Evolutionary conservation across 2,797 vertebrate genomes (phyloP).

Genomic region (Chromobotia macracanthus): DNA sequence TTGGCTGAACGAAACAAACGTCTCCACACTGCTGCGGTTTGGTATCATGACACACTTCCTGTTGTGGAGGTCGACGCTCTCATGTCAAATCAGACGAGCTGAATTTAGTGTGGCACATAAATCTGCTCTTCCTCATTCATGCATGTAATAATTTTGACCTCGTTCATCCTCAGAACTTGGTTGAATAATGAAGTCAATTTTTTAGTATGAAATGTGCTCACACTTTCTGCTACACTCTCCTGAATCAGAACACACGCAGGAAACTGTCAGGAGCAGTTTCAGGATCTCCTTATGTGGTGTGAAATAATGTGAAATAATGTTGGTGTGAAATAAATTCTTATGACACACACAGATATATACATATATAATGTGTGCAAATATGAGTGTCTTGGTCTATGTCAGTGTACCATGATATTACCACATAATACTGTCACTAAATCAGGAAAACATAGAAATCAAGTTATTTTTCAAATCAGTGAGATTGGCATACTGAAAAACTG

Average conservation of each 20-base stretch:
- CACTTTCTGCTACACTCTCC: background rate
- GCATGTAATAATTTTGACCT: constrained; percentile 15
- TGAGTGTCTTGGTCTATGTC: background rate
- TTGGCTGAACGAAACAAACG: background rate
- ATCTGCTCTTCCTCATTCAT: background rate
- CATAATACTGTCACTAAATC: background rate
- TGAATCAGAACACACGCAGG: background rate
- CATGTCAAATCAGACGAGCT: background rate
- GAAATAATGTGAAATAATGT: background rate
- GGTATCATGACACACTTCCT: background rate
- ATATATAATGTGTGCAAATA: background rate
- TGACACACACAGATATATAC: background rate
- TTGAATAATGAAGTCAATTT: background rate
- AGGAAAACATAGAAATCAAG: too few species aligned
- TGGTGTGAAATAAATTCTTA: background rate
- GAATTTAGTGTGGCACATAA: background rate
- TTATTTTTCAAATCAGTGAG: background rate
- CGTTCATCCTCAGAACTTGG: background rate
- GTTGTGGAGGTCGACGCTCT: background rate
- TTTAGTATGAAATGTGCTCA: background rate
- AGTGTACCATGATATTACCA: background rate
- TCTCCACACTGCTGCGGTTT: background rate
- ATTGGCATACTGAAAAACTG: background rate
- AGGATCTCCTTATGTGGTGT: background rate
- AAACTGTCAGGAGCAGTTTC: background rate